phyloP scores from a whole-genome alignment of 2,797 vertebrate genomes.

The Nyctalus aviator region DNA sequence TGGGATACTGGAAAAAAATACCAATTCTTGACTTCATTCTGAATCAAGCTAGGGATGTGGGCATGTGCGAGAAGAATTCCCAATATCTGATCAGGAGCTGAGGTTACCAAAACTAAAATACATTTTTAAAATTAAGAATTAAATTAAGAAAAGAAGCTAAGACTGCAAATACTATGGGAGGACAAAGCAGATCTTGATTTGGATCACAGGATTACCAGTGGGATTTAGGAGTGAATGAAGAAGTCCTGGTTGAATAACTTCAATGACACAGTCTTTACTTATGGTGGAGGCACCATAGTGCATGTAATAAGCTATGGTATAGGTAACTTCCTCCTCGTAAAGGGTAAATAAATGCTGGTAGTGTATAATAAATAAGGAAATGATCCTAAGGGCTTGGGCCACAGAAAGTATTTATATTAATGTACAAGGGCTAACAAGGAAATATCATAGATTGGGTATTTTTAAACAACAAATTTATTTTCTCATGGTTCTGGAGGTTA shows the following conservation, averaged over 20 bases:
- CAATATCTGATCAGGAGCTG: not conserved
- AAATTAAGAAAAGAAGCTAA: not conserved
- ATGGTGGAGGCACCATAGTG: not conserved
- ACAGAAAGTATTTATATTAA: not conserved
- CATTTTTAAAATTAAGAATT: not conserved
- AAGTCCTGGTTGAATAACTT: not conserved
- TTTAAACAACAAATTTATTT: slow-evolving; percentile 8
- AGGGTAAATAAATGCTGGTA: not conserved
- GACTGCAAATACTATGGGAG: not conserved
- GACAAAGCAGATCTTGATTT: not conserved
- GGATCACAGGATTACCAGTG: not conserved
- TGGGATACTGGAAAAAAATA: not conserved
- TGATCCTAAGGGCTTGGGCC: not conserved
- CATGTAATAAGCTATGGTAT: not conserved
- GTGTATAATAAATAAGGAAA: not conserved
- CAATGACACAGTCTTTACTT: not conserved
- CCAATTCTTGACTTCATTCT: not conserved
- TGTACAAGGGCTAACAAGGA: not conserved
- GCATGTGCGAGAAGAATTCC: not conserved
- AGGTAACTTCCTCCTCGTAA: not conserved
- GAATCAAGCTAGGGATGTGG: not conserved
- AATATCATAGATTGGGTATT: not conserved
- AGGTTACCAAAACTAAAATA: not conserved
- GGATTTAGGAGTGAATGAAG: not conserved
- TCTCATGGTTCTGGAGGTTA: not conserved